A percentile compares a stretch with the other conserved stretches of the same genome.
These are phyloP conservation scores for Holcopasites calliopsidis DNA, from an alignment of 1,140 invertebrate species.

Conservation along the genomic window DNA sequence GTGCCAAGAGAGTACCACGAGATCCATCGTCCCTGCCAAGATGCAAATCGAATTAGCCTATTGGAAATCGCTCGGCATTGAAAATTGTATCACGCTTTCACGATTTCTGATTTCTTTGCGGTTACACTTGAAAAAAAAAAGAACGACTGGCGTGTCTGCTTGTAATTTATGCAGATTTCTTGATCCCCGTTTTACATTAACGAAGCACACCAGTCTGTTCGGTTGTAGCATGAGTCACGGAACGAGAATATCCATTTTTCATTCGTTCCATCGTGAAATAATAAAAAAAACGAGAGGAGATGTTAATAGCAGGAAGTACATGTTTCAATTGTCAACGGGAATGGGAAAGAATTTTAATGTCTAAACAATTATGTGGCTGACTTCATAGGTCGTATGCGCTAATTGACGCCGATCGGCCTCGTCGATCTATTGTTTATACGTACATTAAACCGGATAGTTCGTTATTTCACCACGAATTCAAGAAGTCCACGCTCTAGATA, in stretches of 20 bases:
- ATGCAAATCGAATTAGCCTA: neutral
- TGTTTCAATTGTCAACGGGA: too few relatives aligned
- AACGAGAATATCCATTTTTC: neutral
- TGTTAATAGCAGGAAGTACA: too few relatives aligned
- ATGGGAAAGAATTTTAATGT: too few relatives aligned
- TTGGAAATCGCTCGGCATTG: neutral
- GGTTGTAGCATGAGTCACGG: neutral
- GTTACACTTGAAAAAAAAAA: neutral
- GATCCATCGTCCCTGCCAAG: neutral
- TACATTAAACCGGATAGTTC: neutral
- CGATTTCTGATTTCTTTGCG: neutral
- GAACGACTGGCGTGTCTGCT: neutral
- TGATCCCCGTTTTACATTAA: neutral
- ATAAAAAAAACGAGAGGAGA: neutral
- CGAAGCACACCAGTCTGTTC: neutral
- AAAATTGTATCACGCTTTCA: constrained; percentile 10
- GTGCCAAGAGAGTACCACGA: too few relatives aligned
- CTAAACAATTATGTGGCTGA: too few relatives aligned
- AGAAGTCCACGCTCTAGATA: constrained; percentile 43
- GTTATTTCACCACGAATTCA: neutral
- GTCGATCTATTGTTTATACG: neutral
- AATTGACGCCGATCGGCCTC: neutral
- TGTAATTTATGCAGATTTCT: neutral
- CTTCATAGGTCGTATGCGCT: neutral
- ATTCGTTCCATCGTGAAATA: neutral